These are phyloP conservation scores for Battus philenor DNA, from an alignment of 1,140 invertebrate genomes.

Conservation along the genomic window DNA sequence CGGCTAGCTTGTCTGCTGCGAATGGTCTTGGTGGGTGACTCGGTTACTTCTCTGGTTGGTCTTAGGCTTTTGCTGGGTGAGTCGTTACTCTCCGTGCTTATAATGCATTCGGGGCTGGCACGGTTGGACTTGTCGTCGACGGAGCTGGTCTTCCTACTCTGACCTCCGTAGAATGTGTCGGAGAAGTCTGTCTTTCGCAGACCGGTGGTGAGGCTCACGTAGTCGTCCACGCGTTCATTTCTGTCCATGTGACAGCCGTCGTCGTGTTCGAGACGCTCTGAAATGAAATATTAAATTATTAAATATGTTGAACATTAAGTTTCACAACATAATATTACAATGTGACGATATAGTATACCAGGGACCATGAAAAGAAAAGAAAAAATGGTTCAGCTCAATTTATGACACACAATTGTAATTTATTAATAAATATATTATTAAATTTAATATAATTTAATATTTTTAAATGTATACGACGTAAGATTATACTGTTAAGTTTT, in stretches of 20 bases:
- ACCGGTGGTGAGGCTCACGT: constrained; percentile 81
- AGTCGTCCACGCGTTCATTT: constrained; percentile 77
- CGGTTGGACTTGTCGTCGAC: constrained; percentile 59
- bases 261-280: constrained; percentile 71
- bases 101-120: constrained; percentile 70
- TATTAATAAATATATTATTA: too few species aligned
- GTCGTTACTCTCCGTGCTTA: constrained; percentile 74
- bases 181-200: constrained; percentile 80
- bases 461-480: too few species aligned
- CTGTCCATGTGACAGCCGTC: constrained; percentile 62
- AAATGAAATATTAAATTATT: constrained; percentile 35
- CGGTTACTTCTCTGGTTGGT: constrained; percentile 35
- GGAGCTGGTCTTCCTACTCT: constrained; percentile 59
- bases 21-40: constrained; percentile 55
- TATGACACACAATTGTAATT: too few species aligned
- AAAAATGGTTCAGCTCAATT: too few species aligned
- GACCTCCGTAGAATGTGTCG: constrained; percentile 73
- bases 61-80: constrained; percentile 71
- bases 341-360: too few species aligned
- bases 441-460: too few species aligned
- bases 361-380: too few species aligned
- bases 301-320: not conserved
- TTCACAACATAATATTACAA: too few species aligned
- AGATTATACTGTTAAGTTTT: too few species aligned
- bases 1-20: constrained; percentile 50